Evolutionary conservation across 2,888 invertebrate genomes (phyloP).

Genomic region (Strigamia maritima): DNA sequence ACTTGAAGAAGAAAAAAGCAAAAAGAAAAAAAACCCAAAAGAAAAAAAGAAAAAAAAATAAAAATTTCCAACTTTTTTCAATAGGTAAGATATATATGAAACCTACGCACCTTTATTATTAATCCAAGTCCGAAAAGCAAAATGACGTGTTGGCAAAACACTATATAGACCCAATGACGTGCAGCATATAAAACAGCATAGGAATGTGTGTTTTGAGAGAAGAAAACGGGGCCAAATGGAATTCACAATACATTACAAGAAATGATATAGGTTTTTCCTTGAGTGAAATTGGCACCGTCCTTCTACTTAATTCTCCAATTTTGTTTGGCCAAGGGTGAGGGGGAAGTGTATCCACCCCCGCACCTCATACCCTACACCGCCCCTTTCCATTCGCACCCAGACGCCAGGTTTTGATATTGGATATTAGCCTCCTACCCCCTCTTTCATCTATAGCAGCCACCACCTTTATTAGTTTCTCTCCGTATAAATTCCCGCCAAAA

Average conservation of each 20-base stretch:
- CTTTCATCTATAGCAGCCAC: slow-evolving; percentile 4
- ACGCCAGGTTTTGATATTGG: slow-evolving; percentile 4
- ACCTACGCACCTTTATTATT: neutral
- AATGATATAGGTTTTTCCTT: slow-evolving; percentile 4
- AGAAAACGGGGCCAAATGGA: slow-evolving; percentile 4
- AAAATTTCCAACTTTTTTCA: neutral
- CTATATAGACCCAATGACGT: neutral
- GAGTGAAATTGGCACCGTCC: slow-evolving; percentile 4
- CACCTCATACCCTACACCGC: neutral
- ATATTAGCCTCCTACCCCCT: slow-evolving; percentile 4
- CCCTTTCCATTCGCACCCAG: neutral
- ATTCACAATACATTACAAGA: neutral
- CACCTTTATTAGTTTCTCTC: slow-evolving; percentile 4
- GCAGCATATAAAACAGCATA: slow-evolving; percentile 4
- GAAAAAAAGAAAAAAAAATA: neutral
- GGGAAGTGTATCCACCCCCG: neutral
- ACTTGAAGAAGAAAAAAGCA: neutral
- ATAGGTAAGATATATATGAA: neutral
- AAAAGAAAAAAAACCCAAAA: neutral
- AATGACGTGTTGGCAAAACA: slow-evolving; percentile 4
- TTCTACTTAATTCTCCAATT: slow-evolving; percentile 4
- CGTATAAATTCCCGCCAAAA: slow-evolving; percentile 4
- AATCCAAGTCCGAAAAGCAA: neutral
- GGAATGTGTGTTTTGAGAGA: neutral
- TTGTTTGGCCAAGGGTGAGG: neutral